Percentiles rank a stretch among this genome's conserved stretches.
Conservation (phyloP, 53 echinoderm and acorn worm genomes). For the Pentamera pediparva region DNA sequence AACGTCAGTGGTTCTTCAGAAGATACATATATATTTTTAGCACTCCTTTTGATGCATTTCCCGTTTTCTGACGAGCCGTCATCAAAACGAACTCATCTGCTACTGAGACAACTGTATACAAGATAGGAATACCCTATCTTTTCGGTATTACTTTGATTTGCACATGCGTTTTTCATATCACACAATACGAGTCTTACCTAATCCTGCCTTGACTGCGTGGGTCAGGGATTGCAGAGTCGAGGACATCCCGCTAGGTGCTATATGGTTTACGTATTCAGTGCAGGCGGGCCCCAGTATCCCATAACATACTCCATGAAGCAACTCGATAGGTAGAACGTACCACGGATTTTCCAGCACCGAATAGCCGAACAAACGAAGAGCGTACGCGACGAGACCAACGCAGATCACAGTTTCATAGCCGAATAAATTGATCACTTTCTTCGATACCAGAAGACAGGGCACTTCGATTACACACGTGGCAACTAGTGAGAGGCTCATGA, state of each 20-base stretch:
- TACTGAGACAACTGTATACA: not conserved
- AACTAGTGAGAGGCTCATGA: slow-evolving; percentile 36
- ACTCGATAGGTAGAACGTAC: slow-evolving; percentile 26
- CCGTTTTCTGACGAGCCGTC: no score
- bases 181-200: no score
- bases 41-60: no score
- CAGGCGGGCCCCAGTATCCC: slow-evolving; percentile 28
- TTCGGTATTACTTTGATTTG: not conserved
- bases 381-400: slow-evolving; percentile 28
- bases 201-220: slow-evolving; percentile 21
- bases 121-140: no score
- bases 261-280: slow-evolving; percentile 39
- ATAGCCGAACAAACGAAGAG: slow-evolving; percentile 20
- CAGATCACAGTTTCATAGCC: slow-evolving; percentile 39
- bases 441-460: slow-evolving; percentile 14
- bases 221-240: slow-evolving; percentile 35
- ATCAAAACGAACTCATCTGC: no score
- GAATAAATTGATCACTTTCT: slow-evolving; percentile 6
- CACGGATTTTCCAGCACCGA: slow-evolving; percentile 35
- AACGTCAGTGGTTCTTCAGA: no score
- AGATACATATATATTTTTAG: no score
- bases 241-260: slow-evolving; percentile 44
- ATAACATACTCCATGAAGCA: slow-evolving; percentile 38
- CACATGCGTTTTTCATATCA: no score
- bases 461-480: slow-evolving; percentile 25